Evolutionary conservation across 2,113 vertebrate species (phyloP).

Genomic region (Vidua chalybeata): DNA sequence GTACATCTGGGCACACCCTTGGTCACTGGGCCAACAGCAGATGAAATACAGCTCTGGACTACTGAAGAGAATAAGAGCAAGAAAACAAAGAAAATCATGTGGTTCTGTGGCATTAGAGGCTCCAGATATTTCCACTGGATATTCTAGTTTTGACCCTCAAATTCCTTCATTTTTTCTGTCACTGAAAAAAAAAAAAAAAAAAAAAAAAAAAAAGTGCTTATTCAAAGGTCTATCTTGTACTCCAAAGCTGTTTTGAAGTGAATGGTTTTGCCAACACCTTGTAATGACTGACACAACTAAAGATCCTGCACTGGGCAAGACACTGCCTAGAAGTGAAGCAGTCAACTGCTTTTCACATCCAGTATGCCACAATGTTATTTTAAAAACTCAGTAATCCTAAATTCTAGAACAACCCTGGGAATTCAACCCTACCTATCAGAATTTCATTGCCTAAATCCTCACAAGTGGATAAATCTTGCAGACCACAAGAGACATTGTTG

Average conservation of each 20-base stretch:
- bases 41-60: background rate
- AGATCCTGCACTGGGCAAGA: background rate
- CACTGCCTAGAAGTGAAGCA: background rate
- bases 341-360: background rate
- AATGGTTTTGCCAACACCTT: background rate
- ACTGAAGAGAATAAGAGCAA: background rate
- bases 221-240: background rate
- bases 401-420: background rate
- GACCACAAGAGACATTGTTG: background rate
- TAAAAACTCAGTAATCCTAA: background rate
- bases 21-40: background rate
- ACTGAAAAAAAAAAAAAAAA: background rate
- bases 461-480: background rate
- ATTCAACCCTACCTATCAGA: background rate
- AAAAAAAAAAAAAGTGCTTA: background rate
- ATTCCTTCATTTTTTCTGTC: background rate
- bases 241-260: rapidly evolving
- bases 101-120: background rate
- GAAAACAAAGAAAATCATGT: background rate
- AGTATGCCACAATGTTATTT: background rate
- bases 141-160: background rate
- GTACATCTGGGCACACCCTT: background rate
- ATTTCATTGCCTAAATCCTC: background rate
- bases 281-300: background rate
- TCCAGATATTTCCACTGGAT: background rate